Conservation (phyloP, 1,140 invertebrate genomes). For the Drosophila kepulauana region DNA sequence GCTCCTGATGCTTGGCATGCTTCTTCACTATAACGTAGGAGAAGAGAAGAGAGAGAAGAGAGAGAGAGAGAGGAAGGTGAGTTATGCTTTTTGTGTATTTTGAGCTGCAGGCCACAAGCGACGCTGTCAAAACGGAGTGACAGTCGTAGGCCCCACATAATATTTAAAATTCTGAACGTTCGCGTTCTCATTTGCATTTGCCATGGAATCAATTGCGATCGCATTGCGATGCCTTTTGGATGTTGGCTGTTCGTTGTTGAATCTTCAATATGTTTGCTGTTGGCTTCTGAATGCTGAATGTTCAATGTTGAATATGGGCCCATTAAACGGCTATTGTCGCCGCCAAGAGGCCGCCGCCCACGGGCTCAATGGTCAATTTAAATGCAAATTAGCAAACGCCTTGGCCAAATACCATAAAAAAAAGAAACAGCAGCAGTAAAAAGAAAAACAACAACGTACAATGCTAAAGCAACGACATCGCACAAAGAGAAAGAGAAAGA, state of each 20-base stretch:
- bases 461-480: no score
- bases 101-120: constrained; percentile 52
- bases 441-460: background rate
- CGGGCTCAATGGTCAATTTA: constrained; percentile 55
- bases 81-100: background rate
- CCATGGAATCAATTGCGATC: constrained; percentile 53
- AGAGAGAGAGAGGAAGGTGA: constrained; percentile 6
- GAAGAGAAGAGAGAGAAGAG: background rate
- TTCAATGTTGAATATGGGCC: constrained; percentile 23
- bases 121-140: constrained; percentile 54
- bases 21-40: constrained; percentile 59
- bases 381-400: constrained; percentile 55
- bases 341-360: constrained; percentile 52
- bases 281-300: background rate
- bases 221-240: constrained; percentile 23
- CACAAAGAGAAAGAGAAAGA: constrained; percentile 1
- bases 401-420: constrained; percentile 41
- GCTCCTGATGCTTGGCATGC: constrained; percentile 74
- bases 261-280: background rate
- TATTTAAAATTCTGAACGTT: constrained; percentile 52
- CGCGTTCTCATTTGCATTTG: constrained; percentile 55
- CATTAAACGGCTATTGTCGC: constrained; percentile 69
- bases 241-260: constrained; percentile 3
- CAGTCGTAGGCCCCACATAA: constrained; percentile 22
- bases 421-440: background rate